Evolutionary conservation across 1,140 invertebrate genomes (phyloP), one percentile per base, ranked within the genome.

Genomic region (Euura lappo): DNA sequence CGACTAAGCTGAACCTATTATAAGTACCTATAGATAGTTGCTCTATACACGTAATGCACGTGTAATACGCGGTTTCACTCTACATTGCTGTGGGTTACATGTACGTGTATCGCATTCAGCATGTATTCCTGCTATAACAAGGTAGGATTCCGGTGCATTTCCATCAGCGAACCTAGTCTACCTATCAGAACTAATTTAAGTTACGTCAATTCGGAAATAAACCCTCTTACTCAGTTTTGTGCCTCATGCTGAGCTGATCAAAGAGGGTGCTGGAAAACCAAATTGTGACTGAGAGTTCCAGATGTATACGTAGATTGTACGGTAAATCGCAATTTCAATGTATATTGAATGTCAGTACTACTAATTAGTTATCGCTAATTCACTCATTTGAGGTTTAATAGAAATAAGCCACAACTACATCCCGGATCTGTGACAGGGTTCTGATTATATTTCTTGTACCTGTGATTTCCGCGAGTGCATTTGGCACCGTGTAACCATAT

Each of bases 141-240:
- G 51, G 51, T n/a, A n/a, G 51, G 8, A 60, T 60, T 60, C 51
- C 51, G 8, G 8, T 60, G 13, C 51, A 60, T 8, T 60, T 60
- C 51, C 51, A 0, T 60, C 51, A 60, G 8, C 4, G 51, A 8
- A 60, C 8, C 51, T n/a, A 3, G 51, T 11, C 51, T 60, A 60
- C 51, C 51, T 60, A 60, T 60, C 51, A n/a, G 51, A 60, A 60
- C 51, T 60, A 60, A 60, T 60, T 60, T 60, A 60, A 60, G 51
- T 60, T 60, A 60, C 51, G 51, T n/a, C 51, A 60, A 60, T 60
- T 60, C 51, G 51, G 13, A 60, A 60, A 11, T 60, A 60, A 60
- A 60, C 51, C 51, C 10, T 60, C 51, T 60, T 5, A 6, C 51
- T 60, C 51, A n/a, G 3, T 60, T 60, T 8, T 60, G 4, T 60